Evolutionary conservation across 2,888 invertebrate species (phyloP).

Genomic region (Drosophila putrida): DNA sequence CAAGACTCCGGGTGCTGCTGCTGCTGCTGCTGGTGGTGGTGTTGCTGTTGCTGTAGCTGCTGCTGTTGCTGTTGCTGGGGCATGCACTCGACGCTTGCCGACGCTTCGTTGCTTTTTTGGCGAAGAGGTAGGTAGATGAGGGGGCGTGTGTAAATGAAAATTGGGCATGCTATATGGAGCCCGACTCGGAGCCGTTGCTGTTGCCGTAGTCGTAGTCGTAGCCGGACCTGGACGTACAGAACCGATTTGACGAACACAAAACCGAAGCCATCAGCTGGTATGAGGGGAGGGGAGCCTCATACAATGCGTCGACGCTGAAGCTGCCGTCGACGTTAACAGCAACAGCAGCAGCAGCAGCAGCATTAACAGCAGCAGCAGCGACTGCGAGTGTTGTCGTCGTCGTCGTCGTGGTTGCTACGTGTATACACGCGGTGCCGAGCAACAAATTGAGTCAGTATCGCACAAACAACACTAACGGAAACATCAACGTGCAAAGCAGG

Average conservation of each 20-base stretch:
- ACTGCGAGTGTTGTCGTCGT: slow-evolving; percentile 4
- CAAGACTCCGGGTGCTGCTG: slow-evolving; percentile 36
- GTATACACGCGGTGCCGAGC: slow-evolving; percentile 78
- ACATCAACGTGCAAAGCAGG: slow-evolving; percentile 77
- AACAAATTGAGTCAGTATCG: slow-evolving; percentile 83
- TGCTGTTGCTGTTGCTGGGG: slow-evolving; percentile 29
- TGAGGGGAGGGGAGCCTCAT: not conserved
- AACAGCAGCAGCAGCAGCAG: slow-evolving; percentile 2
- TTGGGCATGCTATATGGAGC: slow-evolving; percentile 54
- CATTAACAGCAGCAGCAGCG: slow-evolving; percentile 9
- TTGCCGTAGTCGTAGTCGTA: slow-evolving; percentile 22
- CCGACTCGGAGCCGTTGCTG: slow-evolving; percentile 45
- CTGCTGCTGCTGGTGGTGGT: slow-evolving; percentile 27
- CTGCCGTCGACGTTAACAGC: slow-evolving; percentile 21
- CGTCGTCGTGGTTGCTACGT: slow-evolving; percentile 45
- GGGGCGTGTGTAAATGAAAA: slow-evolving; percentile 19
- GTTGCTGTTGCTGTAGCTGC: slow-evolving; percentile 6
- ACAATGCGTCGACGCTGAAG: slow-evolving; percentile 23
- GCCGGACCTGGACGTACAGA: slow-evolving; percentile 22
- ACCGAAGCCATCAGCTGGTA: slow-evolving; percentile 31
- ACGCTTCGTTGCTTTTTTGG: slow-evolving; percentile 35
- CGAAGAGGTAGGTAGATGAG: not conserved
- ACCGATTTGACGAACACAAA: slow-evolving; percentile 17
- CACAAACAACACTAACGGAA: slow-evolving; percentile 84
- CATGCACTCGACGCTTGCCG: slow-evolving; percentile 57